phyloP scores from a whole-genome alignment of 2,888 invertebrate species.

The Athalia circularis region DNA sequence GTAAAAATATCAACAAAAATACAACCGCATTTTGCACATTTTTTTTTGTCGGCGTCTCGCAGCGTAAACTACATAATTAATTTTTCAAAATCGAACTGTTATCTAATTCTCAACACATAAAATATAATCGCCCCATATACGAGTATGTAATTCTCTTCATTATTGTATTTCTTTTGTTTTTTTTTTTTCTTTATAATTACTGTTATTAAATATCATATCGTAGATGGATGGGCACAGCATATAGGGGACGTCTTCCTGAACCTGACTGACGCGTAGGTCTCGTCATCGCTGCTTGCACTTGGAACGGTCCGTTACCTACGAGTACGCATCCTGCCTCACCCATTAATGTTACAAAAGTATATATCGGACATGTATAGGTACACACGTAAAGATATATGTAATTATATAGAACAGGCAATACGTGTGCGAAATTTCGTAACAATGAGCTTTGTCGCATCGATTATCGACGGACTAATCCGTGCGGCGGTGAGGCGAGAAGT shows the following conservation, averaged over 20 bases:
- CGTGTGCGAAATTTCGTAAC: slow-evolving; percentile 27
- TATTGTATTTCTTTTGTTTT: not conserved
- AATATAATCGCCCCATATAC: not conserved
- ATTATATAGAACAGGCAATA: not conserved
- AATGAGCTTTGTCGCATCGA: slow-evolving; percentile 40
- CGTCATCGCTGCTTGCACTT: slow-evolving; percentile 38
- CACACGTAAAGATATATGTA: not conserved
- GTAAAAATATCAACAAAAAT: slow-evolving; percentile 48
- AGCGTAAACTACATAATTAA: too few species aligned
- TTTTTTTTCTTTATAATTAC: not conserved
- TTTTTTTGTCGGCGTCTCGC: too few species aligned
- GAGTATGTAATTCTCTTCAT: not conserved
- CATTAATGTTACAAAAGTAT: not conserved
- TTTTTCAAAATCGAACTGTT: too few species aligned
- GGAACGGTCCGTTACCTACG: slow-evolving; percentile 30
- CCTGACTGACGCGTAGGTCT: slow-evolving; percentile 20
- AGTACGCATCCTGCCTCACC: slow-evolving; percentile 41
- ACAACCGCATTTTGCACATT: not conserved
- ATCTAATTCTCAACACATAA: not conserved
- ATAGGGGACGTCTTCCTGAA: slow-evolving; percentile 22
- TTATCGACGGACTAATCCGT: slow-evolving; percentile 27
- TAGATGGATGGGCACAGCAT: not conserved
- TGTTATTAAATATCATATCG: slow-evolving; percentile 7
- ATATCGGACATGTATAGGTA: not conserved
- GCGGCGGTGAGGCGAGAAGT: slow-evolving; percentile 18